Conservation (phyloP, 2,113 vertebrate genomes). For the Glaucomys volans region DNA sequence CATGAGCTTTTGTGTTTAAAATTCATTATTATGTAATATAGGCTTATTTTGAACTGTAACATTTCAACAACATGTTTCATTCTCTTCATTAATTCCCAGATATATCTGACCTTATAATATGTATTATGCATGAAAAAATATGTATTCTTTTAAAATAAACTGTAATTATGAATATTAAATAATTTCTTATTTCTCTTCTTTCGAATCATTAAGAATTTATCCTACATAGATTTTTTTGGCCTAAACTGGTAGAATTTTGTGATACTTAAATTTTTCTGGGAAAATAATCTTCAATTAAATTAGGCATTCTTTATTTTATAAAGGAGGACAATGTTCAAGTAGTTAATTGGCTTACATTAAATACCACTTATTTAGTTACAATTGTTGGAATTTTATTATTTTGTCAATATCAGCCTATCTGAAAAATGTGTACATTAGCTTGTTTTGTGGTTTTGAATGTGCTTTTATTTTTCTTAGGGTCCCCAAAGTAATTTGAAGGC, state of each 20-base stretch:
- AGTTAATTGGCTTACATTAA: conserved; percentile 13
- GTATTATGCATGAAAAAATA: conserved; percentile 10
- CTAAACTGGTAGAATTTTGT: conserved; percentile 16
- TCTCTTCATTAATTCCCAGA: conserved; percentile 32
- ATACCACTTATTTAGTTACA: conserved; percentile 58
- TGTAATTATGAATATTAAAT: conserved; percentile 54
- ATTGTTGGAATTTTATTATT: conserved; percentile 34
- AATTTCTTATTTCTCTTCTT: conserved; percentile 69
- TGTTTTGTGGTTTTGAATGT: conserved; percentile 46
- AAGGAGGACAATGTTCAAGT: conserved; percentile 28
- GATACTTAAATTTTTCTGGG: conserved; percentile 37
- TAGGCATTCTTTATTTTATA: conserved; percentile 44
- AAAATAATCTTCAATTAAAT: conserved; percentile 53
- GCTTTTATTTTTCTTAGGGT: conserved; percentile 33
- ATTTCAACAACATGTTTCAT: conserved; percentile 50
- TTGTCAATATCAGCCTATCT: background rate
- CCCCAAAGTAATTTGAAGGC: conserved; percentile 34
- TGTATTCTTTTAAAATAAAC: conserved; percentile 65
- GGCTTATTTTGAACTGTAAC: conserved; percentile 61
- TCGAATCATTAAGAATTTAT: conserved; percentile 50
- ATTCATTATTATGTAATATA: conserved; percentile 63
- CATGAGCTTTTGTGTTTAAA: conserved; percentile 61
- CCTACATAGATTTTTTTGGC: conserved; percentile 11
- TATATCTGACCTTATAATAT: conserved; percentile 32
- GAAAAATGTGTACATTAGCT: conserved; percentile 44